Percentiles rank a stretch among this genome's conserved stretches.
Evolutionary conservation across 2,797 vertebrate genomes (phyloP).

Genomic region (Rhinichthys osculus): DNA sequence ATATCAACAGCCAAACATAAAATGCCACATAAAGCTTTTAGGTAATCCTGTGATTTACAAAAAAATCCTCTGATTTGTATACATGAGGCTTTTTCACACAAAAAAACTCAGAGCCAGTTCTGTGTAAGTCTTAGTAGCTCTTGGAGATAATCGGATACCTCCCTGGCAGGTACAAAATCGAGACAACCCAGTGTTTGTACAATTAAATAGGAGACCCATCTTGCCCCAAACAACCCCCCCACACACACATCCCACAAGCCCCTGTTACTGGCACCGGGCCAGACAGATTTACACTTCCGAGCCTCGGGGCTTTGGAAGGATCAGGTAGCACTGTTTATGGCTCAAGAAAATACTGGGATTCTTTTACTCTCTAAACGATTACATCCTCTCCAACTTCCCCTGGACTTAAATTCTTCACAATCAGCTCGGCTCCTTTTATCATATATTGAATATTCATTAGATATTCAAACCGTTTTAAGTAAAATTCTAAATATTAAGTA

Average conservation of each 20-base stretch:
- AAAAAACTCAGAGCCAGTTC: neutral
- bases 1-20: conserved; percentile 15
- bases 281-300: conserved; percentile 81
- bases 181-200: conserved; percentile 54
- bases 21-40: conserved; percentile 16
- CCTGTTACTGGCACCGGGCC: conserved; percentile 68
- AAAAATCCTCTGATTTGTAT: conserved; percentile 10
- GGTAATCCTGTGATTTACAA: neutral
- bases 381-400: conserved; percentile 61
- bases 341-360: conserved; percentile 69
- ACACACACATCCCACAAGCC: conserved; percentile 44
- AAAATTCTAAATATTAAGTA: neutral
- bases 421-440: conserved; percentile 19
- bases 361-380: conserved; percentile 54
- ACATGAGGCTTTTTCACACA: conserved; percentile 1
- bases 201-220: conserved; percentile 49
- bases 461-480: neutral
- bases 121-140: conserved; percentile 40
- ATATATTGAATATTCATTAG: neutral
- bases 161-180: conserved; percentile 56
- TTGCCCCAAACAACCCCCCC: neutral
- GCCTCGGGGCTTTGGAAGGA: conserved; percentile 72
- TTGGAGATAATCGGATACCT: conserved; percentile 43
- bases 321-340: conserved; percentile 74
- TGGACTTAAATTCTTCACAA: conserved; percentile 61